Evolutionary conservation across 2,888 invertebrate species (phyloP).

Genomic region (Habroteleia sp.): DNA sequence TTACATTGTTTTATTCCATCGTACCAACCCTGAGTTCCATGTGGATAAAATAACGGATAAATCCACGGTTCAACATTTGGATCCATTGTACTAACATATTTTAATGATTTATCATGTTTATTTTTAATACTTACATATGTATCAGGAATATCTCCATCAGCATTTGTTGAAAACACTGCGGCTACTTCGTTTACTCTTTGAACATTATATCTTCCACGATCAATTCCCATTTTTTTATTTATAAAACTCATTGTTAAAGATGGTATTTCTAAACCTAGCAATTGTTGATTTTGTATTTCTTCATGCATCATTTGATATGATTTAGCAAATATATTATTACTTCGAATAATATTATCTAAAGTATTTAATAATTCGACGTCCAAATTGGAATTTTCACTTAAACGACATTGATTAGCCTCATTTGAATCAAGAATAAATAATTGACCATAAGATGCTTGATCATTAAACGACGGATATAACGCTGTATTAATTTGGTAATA

Average conservation of each 20-base stretch:
- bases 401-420: slow-evolving; percentile 1
- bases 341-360: slow-evolving; percentile 6
- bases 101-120: slow-evolving; percentile 47
- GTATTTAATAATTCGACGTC: slow-evolving; percentile 5
- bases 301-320: slow-evolving; percentile 15
- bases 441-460: background rate
- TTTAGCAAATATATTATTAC: slow-evolving; percentile 12
- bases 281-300: background rate
- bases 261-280: background rate
- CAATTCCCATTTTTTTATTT: slow-evolving; percentile 59
- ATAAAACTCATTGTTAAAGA: background rate
- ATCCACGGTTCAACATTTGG: too few relatives aligned
- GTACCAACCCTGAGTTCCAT: slow-evolving; percentile 19
- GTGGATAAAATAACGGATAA: slow-evolving; percentile 33
- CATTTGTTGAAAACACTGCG: slow-evolving; percentile 59
- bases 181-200: slow-evolving; percentile 31
- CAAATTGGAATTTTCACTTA: slow-evolving; percentile 1
- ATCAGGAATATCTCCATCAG: slow-evolving; percentile 62
- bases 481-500: background rate
- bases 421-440: slow-evolving; percentile 3
- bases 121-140: slow-evolving; percentile 58
- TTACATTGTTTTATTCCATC: background rate
- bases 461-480: background rate
- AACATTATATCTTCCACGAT: slow-evolving; percentile 32
- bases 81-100: slow-evolving; percentile 50